Base-by-base conservation (phyloP, 2,113 vertebrate genomes). In the Malaclemys terrapin region DNA sequence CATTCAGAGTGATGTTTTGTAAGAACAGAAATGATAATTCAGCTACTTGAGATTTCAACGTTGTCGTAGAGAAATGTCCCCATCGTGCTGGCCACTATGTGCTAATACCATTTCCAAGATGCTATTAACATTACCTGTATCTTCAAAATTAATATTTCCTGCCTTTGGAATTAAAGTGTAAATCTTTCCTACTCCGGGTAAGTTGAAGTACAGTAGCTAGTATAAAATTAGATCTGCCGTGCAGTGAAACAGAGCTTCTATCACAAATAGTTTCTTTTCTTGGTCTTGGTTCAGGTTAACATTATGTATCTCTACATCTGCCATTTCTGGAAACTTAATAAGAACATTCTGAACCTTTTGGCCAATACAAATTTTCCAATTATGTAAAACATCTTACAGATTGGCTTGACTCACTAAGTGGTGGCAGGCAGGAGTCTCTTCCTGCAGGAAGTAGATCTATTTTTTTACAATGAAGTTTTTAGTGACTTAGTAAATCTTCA, bases 291-390 rank as follows among this genome's bases (percentile, higher is more conserved):
- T 97, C 96, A 89, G 93, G 45, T 96, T 97, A 95, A 90, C 94
- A 96, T 38, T 93, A 96, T 96, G 92, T 87, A 95, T 95, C 95
- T 97, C 94, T 94, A 96, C 76, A 93, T 97, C 94, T 97, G 92
- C 97, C 96, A 95, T 98, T 98, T 98, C 98, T 98, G 98, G 97
- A 98, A 98, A 98, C 93, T 94, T 80, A 96, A 85, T 93, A 91
- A 98, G 96, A 98, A 98, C 87, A 82, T 57, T n/a, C 27, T 96
- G 97, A 98, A 97, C 97, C 96, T 98, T 88, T 92, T 97, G 96
- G 94, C 91, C 88, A 94, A 5, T 80, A 88, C 95, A 95, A 91
- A 95, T 87, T 98, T 98, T 97, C 96, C 97, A 94, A 90, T 95
- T 97, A 96, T 97, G 97, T 98, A 95, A 97, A 98, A 89, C 80